Evolutionary conservation across 2,797 vertebrate genomes (phyloP).

Genomic region (Microhierax caerulescens): DNA sequence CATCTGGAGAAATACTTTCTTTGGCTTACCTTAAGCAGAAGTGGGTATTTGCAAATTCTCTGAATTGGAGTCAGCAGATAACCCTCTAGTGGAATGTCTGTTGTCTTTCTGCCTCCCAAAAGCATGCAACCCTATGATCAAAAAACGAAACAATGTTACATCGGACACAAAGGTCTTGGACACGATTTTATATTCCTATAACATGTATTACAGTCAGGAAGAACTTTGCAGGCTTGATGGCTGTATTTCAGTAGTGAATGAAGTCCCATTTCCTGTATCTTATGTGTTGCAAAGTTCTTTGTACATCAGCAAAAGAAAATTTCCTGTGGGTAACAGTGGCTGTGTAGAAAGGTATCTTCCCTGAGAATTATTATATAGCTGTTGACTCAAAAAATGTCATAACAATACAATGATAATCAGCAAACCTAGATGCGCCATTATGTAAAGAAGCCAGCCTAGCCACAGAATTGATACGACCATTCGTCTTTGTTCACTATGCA

Average conservation of each 20-base stretch:
- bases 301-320: not conserved
- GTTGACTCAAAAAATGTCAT: not conserved
- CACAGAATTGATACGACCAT: not conserved
- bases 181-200: not conserved
- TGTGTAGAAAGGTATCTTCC: not conserved
- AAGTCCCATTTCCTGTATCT: too few species aligned
- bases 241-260: too few species aligned
- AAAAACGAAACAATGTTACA: constrained; percentile 16
- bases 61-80: constrained; percentile 96
- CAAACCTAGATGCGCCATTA: not conserved
- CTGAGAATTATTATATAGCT: not conserved
- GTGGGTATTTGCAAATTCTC: constrained; percentile 98
- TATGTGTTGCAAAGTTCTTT: not conserved
- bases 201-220: not conserved
- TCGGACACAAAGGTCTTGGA: not conserved
- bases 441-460: not conserved
- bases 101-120: constrained; percentile 95
- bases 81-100: constrained; percentile 94
- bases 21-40: constrained; percentile 90
- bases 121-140: constrained; percentile 92
- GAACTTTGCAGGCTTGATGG: too few species aligned
- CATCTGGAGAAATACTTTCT: not conserved
- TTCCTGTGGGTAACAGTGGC: not conserved
- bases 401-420: not conserved
- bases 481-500: not conserved